These are phyloP conservation scores for Metellina segmentata DNA, from an alignment of 2,888 invertebrate species.

Conservation along the genomic window DNA sequence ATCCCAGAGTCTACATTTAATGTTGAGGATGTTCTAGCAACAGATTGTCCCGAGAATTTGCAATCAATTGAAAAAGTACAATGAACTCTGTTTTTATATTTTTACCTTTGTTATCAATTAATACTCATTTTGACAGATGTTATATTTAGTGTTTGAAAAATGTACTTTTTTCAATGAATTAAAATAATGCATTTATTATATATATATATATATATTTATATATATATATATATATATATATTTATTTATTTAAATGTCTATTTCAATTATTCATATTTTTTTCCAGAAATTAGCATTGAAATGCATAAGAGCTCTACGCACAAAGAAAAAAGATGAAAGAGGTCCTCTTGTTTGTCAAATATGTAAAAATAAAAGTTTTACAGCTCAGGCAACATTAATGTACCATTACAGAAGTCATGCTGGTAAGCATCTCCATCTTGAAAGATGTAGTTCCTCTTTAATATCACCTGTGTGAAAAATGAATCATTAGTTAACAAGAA, in stretches of 20 bases:
- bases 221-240: background rate
- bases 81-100: constrained; percentile 4
- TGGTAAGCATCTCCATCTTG: constrained; percentile 79
- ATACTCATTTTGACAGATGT: background rate
- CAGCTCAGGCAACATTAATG: constrained; percentile 84
- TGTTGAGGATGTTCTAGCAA: constrained; percentile 36
- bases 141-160: background rate
- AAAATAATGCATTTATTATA: background rate
- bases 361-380: constrained; percentile 84
- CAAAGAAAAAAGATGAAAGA: constrained; percentile 73
- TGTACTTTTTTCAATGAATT: background rate
- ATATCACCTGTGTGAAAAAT: background rate
- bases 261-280: background rate
- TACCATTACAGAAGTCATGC: constrained; percentile 85
- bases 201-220: background rate
- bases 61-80: constrained; percentile 54
- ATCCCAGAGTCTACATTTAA: constrained; percentile 19
- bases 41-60: constrained; percentile 47
- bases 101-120: constrained; percentile 15
- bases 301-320: constrained; percentile 52
- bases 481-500: background rate
- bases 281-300: constrained; percentile 61
- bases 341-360: constrained; percentile 82
- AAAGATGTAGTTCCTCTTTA: background rate
- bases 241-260: background rate